A percentile compares a stretch with the other conserved stretches of the same genome.
Evolutionary conservation across 2,797 vertebrate species (phyloP).

Genomic region (Ciconia nigra): DNA sequence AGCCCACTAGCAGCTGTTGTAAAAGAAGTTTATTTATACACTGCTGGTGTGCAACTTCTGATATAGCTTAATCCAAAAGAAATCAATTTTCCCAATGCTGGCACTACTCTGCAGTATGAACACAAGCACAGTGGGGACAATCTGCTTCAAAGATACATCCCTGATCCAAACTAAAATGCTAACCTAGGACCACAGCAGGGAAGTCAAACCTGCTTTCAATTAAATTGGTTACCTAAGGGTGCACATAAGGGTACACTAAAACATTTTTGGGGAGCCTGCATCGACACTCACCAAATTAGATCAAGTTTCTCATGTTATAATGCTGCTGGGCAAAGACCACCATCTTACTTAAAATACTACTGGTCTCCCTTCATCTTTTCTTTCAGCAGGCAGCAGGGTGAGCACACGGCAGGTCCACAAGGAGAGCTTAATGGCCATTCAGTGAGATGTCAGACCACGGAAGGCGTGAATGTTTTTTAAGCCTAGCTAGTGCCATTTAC

Average conservation of each 20-base stretch:
- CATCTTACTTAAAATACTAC: not conserved
- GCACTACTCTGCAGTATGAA: not conserved
- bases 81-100: not conserved
- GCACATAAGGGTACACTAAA: not conserved
- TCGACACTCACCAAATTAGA: not conserved
- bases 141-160: not conserved
- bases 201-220: not conserved
- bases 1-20: not conserved
- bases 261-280: not conserved
- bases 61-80: not conserved
- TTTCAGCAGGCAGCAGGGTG: not conserved
- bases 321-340: not conserved
- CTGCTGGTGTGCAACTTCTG: not conserved
- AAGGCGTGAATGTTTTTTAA: not conserved
- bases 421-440: not conserved
- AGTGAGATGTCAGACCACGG: not conserved
- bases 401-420: rapidly evolving
- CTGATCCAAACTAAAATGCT: not conserved
- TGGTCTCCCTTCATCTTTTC: not conserved
- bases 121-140: not conserved
- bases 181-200: not conserved
- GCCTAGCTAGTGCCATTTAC: not conserved
- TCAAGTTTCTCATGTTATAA: not conserved
- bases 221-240: not conserved
- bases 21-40: not conserved